Evolutionary conservation across 2,888 invertebrate species (phyloP).

Genomic region (Cinara cedri): DNA sequence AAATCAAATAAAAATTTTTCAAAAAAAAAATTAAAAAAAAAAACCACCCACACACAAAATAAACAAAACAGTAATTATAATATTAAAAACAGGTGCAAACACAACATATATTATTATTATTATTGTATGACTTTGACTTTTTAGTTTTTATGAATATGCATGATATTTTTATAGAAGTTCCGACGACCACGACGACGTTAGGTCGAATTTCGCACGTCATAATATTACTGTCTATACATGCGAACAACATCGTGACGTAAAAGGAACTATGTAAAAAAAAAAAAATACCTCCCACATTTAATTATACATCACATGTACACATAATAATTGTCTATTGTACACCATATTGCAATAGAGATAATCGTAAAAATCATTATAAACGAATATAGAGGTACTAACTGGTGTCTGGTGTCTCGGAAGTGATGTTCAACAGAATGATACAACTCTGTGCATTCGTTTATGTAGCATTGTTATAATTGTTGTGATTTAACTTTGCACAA

Average conservation of each 20-base stretch:
- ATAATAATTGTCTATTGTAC: constrained; percentile 1
- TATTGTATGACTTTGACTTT: background rate
- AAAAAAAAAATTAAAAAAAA: too few species aligned
- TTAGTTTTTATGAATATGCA: background rate
- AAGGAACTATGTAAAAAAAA: background rate
- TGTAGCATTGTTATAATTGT: too few species aligned
- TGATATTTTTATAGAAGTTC: background rate
- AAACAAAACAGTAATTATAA: background rate
- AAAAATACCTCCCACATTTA: constrained; percentile 9
- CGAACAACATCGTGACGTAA: background rate
- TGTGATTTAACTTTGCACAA: too few species aligned
- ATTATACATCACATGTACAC: background rate
- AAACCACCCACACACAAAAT: background rate
- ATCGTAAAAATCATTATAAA: background rate
- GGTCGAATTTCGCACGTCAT: background rate
- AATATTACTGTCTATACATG: background rate
- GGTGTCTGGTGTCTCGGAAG: too few species aligned
- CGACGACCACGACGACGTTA: background rate
- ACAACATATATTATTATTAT: background rate
- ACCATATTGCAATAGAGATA: background rate
- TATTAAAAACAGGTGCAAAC: background rate
- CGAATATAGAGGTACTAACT: background rate
- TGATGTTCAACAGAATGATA: too few species aligned
- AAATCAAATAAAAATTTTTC: constrained; percentile 12
- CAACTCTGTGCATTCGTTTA: too few species aligned